Evolutionary conservation across 2,113 vertebrate genomes (phyloP).

Genomic region (Campylomormyrus tamandua): DNA sequence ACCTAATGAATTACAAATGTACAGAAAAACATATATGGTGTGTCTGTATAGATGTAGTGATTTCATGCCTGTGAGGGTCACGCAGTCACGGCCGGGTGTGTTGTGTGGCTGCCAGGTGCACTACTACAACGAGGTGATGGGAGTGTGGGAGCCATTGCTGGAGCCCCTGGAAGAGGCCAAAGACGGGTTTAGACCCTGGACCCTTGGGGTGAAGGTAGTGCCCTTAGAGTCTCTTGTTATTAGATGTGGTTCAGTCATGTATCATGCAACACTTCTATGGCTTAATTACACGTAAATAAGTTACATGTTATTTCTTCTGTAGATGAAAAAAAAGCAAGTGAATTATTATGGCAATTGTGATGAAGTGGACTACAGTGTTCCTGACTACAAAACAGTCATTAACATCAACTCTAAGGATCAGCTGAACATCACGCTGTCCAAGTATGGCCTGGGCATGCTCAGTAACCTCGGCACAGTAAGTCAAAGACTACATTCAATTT

Average conservation of each 20-base stretch:
- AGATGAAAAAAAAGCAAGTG: slow-evolving; percentile 92
- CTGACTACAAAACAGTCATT: slow-evolving; percentile 88
- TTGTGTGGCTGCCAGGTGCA: slow-evolving; percentile 67
- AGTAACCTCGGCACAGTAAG: slow-evolving; percentile 85
- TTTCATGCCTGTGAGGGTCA: not conserved
- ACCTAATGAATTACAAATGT: not conserved
- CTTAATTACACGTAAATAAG: not conserved
- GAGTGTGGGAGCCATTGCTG: slow-evolving; percentile 93
- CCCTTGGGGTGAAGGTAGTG: slow-evolving; percentile 76
- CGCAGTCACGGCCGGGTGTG: not conserved
- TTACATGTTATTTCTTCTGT: not conserved
- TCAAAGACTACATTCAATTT: slow-evolving; percentile 4
- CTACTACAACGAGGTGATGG: slow-evolving; percentile 91
- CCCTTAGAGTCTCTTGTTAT: not conserved
- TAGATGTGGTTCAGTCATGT: not conserved
- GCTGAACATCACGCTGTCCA: slow-evolving; percentile 88
- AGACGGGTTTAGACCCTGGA: slow-evolving; percentile 84
- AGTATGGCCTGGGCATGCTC: slow-evolving; percentile 86
- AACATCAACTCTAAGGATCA: slow-evolving; percentile 83
- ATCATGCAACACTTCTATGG: not conserved
- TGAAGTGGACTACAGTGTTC: slow-evolving; percentile 77
- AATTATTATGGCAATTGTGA: slow-evolving; percentile 58
- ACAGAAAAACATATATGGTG: not conserved
- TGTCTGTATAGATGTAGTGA: not conserved
- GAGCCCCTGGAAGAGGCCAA: slow-evolving; percentile 83